Conservation (phyloP, 2,888 invertebrate genomes). For the Harpalus rubripes region DNA sequence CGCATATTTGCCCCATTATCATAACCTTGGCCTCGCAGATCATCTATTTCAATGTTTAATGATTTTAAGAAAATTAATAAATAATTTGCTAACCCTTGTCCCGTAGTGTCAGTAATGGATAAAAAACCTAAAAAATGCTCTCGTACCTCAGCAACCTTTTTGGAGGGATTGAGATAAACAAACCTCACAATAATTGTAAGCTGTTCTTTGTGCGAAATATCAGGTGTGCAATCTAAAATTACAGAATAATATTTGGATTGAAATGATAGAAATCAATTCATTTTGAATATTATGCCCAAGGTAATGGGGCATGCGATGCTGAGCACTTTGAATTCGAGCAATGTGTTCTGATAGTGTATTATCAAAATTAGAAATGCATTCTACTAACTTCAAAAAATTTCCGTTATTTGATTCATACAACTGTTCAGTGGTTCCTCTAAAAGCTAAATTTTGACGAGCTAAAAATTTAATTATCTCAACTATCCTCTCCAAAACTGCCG, state of each 20-base stretch:
- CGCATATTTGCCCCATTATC: conserved; percentile 69
- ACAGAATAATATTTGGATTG: conserved; percentile 33
- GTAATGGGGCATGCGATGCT: conserved; percentile 41
- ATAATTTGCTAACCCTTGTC: neutral
- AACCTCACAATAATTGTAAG: neutral
- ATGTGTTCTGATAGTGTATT: neutral
- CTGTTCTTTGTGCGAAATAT: conserved; percentile 17
- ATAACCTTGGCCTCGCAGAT: conserved; percentile 69
- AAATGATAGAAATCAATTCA: conserved; percentile 13
- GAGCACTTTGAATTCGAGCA: conserved; percentile 17
- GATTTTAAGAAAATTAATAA: neutral
- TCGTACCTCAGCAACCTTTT: neutral
- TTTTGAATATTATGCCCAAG: conserved; percentile 9
- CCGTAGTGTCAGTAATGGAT: neutral
- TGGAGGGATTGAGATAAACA: neutral
- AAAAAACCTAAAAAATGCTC: neutral
- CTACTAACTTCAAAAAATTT: conserved; percentile 63
- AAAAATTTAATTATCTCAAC: neutral
- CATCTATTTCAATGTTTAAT: conserved; percentile 56
- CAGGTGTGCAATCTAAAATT: conserved; percentile 35
- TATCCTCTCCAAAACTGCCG: neutral
- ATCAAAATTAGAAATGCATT: conserved; percentile 65
- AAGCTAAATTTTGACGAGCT: conserved; percentile 41
- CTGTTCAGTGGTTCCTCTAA: conserved; percentile 46
- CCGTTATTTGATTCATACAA: conserved; percentile 57